These are phyloP conservation scores for Odontocerum albicorne DNA, from an alignment of 2,888 invertebrate genomes.

Conservation along the genomic window DNA sequence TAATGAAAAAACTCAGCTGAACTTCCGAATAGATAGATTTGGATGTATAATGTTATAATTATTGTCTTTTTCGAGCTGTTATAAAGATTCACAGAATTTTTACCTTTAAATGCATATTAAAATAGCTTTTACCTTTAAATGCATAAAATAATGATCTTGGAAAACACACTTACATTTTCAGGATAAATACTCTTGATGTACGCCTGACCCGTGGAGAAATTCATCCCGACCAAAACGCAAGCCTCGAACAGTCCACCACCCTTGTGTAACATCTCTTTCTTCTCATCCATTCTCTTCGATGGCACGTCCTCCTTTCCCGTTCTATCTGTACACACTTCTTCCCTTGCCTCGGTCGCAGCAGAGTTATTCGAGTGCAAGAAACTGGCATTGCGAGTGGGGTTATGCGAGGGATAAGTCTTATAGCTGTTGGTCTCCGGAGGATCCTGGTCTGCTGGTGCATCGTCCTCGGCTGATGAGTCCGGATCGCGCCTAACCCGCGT, in stretches of 20 bases:
- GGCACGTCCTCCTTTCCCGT: neutral
- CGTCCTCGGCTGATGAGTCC: constrained; percentile 45
- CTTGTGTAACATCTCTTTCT: constrained; percentile 8
- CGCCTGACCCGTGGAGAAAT: constrained; percentile 64
- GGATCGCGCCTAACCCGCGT: constrained; percentile 51
- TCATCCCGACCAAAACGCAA: constrained; percentile 68
- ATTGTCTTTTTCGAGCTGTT: too few species aligned
- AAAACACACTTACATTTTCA: constrained; percentile 60
- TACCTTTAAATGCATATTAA: too few species aligned
- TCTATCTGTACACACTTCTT: neutral
- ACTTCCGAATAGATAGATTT: too few species aligned
- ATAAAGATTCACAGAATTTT: too few species aligned
- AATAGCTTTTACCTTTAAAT: too few species aligned
- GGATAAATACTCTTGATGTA: constrained; percentile 74
- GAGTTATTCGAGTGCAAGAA: constrained; percentile 9
- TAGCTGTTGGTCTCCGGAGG: constrained; percentile 7
- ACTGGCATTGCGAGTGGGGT: constrained; percentile 1
- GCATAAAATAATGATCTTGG: constrained; percentile 1
- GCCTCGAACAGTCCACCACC: constrained; percentile 62
- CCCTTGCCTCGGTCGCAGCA: neutral
- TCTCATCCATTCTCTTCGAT: neutral
- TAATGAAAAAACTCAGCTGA: too few species aligned
- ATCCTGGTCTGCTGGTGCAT: neutral
- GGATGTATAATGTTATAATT: too few species aligned
- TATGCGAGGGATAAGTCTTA: constrained; percentile 6